Base-by-base conservation (phyloP, 1,140 invertebrate genomes). In the Danaus plexippus region DNA sequence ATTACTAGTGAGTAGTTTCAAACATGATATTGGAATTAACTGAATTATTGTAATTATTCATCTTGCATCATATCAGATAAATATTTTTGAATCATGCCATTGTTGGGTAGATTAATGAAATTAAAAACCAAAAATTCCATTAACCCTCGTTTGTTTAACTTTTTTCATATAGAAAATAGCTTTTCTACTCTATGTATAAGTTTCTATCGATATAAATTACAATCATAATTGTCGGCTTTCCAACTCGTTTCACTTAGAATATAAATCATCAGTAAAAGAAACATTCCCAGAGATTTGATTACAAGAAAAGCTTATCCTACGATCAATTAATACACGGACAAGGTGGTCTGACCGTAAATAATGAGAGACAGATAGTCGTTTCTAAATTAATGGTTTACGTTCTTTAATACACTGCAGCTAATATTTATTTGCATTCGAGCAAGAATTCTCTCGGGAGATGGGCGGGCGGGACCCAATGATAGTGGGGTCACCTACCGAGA, bases 401-500 rank as follows among this genome's bases (percentile, higher is more conserved):
- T 64, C 42, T 61, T 51, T 52, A 61, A 61, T 56, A 52, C 50
- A 61, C 47, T 54, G 57, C 64, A 57, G 63, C 41, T 64, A 57
- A 72, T 76, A 75, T 74, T 75, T 77, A 77, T 77, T 72, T 73
- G 73, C 69, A 69, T 76, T 75, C 54, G 57, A 66, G 56, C 63
- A 57, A 61, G 67, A 73, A 71, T 71, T 61, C 61, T 71, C 55
- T 73, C 61, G 64, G 69, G 73, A 73, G 73, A 75, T 75, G 75
- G 71, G 75, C 71, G 77, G 77, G 71, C 73, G 75, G 66, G 55
- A 57, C 61, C 53, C 53, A 43, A 60, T 54, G 77, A 80, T 80
- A 77, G 69, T 52, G 73, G 70, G 77, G 77, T 80, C 77, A 76
- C 77, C 75, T 77, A 76, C 67, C 54, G 49, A 74, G 77, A 80